These are phyloP conservation scores for Rutilus rutilus DNA, from an alignment of 2,113 vertebrate genomes.

Conservation along the genomic window DNA sequence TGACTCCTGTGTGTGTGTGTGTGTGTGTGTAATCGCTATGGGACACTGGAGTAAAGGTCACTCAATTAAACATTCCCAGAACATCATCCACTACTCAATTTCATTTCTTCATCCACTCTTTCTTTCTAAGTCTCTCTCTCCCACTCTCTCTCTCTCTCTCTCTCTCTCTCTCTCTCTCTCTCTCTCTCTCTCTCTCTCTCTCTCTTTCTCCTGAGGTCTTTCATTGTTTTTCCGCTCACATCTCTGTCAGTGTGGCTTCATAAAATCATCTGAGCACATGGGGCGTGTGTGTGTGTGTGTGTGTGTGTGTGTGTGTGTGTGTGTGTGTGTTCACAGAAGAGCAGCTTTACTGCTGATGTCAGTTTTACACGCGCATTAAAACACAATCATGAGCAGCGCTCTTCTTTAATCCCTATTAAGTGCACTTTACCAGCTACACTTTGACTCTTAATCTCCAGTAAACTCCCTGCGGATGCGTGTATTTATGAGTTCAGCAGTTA, in stretches of 20 bases:
- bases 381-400: slow-evolving; percentile 19
- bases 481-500: slow-evolving; percentile 16
- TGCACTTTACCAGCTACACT: slow-evolving; percentile 4
- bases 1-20: slow-evolving; percentile 20
- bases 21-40: slow-evolving; percentile 34
- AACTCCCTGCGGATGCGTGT: neutral
- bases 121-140: neutral
- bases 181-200: neutral
- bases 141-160: neutral
- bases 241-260: neutral
- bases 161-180: neutral
- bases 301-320: neutral
- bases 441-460: slow-evolving; percentile 8
- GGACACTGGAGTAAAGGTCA: slow-evolving; percentile 35
- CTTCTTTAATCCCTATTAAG: slow-evolving; percentile 38
- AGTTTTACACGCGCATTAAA: slow-evolving; percentile 30
- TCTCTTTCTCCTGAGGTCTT: neutral
- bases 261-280: neutral
- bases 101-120: neutral
- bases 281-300: neutral
- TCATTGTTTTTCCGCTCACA: slow-evolving; percentile 18
- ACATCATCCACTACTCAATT: neutral
- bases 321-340: neutral
- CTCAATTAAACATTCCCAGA: slow-evolving; percentile 8
- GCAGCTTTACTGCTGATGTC: slow-evolving; percentile 1